Conservation (phyloP, 2,888 invertebrate genomes). For the Andrena bicolor region DNA sequence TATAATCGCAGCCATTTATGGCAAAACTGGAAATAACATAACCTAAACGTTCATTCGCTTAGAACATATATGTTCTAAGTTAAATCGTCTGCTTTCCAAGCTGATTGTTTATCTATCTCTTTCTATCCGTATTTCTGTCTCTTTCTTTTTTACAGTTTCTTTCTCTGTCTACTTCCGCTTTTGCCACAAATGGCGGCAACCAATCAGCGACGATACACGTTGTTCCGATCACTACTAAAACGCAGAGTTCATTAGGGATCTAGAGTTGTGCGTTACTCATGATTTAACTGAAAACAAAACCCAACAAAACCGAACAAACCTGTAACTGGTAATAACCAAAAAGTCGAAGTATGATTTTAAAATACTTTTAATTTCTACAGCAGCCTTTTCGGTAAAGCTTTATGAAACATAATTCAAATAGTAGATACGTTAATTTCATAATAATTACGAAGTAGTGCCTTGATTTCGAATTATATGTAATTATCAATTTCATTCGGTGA, state of each 20-base stretch:
- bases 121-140: too few species aligned
- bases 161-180: too few species aligned
- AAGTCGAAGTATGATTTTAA: constrained; percentile 19
- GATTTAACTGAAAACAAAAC: constrained; percentile 2
- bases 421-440: background rate
- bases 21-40: too few species aligned
- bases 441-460: background rate
- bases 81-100: too few species aligned
- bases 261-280: background rate
- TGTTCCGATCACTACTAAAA: background rate
- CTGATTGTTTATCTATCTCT: too few species aligned
- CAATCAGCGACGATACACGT: too few species aligned
- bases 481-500: background rate
- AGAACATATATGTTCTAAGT: too few species aligned
- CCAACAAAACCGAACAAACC: background rate
- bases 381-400: background rate
- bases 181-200: too few species aligned
- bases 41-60: too few species aligned
- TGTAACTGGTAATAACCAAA: constrained; percentile 1
- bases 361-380: constrained; percentile 15
- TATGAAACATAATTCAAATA: background rate
- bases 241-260: background rate
- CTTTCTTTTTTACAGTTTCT: too few species aligned
- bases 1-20: too few species aligned
- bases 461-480: background rate